Evolutionary conservation across 2,888 invertebrate species (phyloP).

Genomic region (Amblyjoppa fuscipennis): DNA sequence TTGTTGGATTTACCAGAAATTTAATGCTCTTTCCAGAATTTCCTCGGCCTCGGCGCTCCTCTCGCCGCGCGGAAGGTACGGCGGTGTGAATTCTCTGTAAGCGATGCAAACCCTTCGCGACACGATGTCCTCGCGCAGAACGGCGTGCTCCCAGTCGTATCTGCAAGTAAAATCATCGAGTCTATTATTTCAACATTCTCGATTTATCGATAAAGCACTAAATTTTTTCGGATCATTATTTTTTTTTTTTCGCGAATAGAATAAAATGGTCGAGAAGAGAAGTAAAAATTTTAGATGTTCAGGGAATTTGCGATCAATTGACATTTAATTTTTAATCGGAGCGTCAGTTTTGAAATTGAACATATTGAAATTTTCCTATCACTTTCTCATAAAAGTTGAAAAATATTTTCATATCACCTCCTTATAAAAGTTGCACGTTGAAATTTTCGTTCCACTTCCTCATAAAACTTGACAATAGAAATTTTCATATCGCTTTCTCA

Average conservation of each 20-base stretch:
- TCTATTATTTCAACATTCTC: background rate
- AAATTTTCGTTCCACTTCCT: too few species aligned
- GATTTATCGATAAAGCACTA: too few species aligned
- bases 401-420: too few species aligned
- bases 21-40: conserved; percentile 87
- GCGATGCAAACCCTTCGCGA: conserved; percentile 96
- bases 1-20: conserved; percentile 86
- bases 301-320: too few species aligned
- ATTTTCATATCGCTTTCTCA: too few species aligned
- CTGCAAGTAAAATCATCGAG: conserved; percentile 69
- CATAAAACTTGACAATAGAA: too few species aligned
- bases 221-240: conserved; percentile 8
- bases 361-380: too few species aligned
- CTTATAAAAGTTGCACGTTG: too few species aligned
- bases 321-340: too few species aligned
- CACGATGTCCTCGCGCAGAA: conserved; percentile 93
- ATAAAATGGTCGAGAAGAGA: background rate
- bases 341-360: too few species aligned
- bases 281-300: too few species aligned
- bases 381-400: background rate
- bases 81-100: conserved; percentile 96
- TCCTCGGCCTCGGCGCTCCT: conserved; percentile 87
- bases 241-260: conserved; percentile 18
- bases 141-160: conserved; percentile 97
- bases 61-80: conserved; percentile 90